Conservation (phyloP, 2,888 invertebrate genomes). For the Mesoligia furuncula region DNA sequence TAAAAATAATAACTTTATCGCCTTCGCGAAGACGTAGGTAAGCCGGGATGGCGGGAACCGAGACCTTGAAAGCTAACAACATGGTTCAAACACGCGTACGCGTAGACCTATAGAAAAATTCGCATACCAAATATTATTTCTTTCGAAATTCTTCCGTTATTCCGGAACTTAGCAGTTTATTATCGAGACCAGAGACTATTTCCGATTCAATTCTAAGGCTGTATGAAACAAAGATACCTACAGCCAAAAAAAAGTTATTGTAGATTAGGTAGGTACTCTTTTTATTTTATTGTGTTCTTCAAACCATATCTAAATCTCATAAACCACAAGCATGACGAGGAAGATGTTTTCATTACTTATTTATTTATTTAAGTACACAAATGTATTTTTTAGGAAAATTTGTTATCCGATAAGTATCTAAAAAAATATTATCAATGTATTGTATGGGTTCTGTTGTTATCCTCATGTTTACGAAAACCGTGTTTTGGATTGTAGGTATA, state of each 20-base stretch:
- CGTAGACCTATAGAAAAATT: neutral
- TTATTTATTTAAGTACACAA: slow-evolving; percentile 6
- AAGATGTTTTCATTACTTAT: slow-evolving; percentile 8
- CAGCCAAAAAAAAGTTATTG: too few relatives aligned
- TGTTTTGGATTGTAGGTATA: neutral
- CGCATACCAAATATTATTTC: neutral
- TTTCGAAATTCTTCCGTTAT: neutral
- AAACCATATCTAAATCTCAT: slow-evolving; percentile 21
- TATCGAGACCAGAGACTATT: neutral
- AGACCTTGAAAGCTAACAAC: slow-evolving; percentile 35
- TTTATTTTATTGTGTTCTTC: slow-evolving; percentile 11
- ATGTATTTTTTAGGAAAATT: slow-evolving; percentile 5
- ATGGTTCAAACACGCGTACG: slow-evolving; percentile 3
- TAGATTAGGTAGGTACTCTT: neutral
- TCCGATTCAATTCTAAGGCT: neutral
- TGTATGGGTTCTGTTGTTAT: slow-evolving; percentile 8
- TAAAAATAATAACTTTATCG: slow-evolving; percentile 64
- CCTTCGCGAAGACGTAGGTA: slow-evolving; percentile 45
- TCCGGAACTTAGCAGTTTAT: neutral
- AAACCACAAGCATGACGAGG: slow-evolving; percentile 10
- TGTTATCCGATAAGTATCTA: slow-evolving; percentile 5
- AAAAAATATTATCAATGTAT: neutral
- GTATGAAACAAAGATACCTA: neutral
- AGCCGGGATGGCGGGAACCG: slow-evolving; percentile 14
- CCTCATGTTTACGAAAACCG: neutral